Conservation (phyloP, 2,113 vertebrate genomes). For the Recurvirostra avosetta region DNA sequence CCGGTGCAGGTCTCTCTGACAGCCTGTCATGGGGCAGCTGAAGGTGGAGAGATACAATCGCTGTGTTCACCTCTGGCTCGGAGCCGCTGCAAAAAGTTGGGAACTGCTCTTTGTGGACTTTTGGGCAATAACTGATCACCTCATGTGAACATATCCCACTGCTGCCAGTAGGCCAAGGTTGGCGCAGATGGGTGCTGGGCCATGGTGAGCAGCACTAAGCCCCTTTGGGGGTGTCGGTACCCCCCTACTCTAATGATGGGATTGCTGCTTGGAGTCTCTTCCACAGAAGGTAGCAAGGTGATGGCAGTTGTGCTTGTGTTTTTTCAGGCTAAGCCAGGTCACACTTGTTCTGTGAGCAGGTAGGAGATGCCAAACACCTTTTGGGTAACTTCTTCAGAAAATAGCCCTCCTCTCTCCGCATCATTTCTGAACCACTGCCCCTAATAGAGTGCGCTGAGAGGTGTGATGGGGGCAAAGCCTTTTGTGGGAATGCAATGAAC, state of each 20-base stretch:
- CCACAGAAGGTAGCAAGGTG: neutral
- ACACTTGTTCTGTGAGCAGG: neutral
- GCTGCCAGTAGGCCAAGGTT: neutral
- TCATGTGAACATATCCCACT: neutral
- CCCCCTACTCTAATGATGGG: neutral
- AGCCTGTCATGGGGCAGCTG: neutral
- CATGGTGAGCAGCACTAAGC: neutral
- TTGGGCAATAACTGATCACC: neutral
- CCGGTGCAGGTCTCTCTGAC: neutral
- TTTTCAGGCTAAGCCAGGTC: neutral
- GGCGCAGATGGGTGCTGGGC: neutral
- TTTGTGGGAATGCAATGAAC: neutral
- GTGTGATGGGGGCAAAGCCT: neutral
- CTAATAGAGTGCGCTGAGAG: neutral
- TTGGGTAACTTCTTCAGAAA: neutral
- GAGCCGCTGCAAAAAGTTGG: neutral
- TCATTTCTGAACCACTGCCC: neutral
- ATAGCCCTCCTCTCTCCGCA: neutral
- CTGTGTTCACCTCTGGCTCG: fast-evolving
- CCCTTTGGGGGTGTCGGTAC: neutral
- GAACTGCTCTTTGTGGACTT: neutral
- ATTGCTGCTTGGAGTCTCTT: neutral
- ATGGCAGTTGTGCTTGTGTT: neutral
- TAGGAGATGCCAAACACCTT: neutral
- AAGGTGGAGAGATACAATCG: neutral